These are phyloP conservation scores for Pseudochromis fuscus DNA, from an alignment of 2,797 vertebrate species.

Conservation along the genomic window DNA sequence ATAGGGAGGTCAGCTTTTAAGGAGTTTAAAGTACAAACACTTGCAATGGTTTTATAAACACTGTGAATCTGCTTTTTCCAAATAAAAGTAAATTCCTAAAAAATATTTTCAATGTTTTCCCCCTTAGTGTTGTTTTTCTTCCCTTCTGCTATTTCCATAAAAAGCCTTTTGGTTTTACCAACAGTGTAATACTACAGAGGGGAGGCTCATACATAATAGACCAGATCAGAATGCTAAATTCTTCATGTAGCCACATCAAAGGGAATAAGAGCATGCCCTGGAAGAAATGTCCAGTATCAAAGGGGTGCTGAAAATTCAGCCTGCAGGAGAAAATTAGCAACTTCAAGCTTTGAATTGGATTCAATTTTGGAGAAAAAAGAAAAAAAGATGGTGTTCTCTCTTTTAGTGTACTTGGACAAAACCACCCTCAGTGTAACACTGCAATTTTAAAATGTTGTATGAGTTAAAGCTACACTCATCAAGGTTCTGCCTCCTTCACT, in stretches of 20 bases:
- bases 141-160: too few relatives aligned
- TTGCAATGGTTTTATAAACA: too few relatives aligned
- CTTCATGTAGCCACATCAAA: slow-evolving; percentile 14
- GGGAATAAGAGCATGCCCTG: slow-evolving; percentile 5
- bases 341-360: neutral
- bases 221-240: neutral
- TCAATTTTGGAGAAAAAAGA: neutral
- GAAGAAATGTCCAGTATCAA: neutral
- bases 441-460: neutral
- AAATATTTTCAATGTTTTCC: too few relatives aligned
- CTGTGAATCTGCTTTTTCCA: too few relatives aligned
- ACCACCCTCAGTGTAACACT: neutral
- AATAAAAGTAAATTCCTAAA: too few relatives aligned
- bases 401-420: neutral
- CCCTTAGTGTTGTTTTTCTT: too few relatives aligned
- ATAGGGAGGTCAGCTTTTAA: too few relatives aligned
- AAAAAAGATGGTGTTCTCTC: too few relatives aligned
- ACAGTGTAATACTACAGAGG: neutral
- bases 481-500: too few relatives aligned
- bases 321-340: neutral
- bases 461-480: neutral
- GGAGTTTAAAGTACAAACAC: too few relatives aligned
- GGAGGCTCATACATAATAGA: neutral
- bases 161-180: neutral
- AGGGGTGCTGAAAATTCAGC: neutral